Evolutionary conservation across 2,888 invertebrate genomes (phyloP), one percentile per base, ranked within the genome.

Genomic region (Desoria tigrina): DNA sequence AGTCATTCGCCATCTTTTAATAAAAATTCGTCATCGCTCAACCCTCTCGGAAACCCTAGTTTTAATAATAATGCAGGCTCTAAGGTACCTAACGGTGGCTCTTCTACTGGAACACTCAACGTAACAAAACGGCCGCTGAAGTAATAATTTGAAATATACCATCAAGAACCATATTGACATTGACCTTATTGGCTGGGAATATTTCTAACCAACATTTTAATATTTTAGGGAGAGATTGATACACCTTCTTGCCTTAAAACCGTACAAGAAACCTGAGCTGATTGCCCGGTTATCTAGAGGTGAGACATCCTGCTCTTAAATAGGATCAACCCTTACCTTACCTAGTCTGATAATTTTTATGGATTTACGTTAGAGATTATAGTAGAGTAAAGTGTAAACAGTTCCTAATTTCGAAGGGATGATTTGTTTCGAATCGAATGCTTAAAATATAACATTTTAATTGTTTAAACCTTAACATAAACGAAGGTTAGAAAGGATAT

Each of bases 181-280:
- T 39, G 16, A 39, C 16, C 9, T 39, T 9, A 16, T 39, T 39
- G 16, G 9, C 9, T 39, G 39, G 9, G 39, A 39, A 11, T 39
- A 39, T n/a, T n/a, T n/a, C n/a, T 27, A 26, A 28, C 45, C 2
- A 23, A 23, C 24, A 6, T 24, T 45, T 80, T 80, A 67, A 32
- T n/a, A n/a, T 84, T 86, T 78, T 84, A 92, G 94, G 82, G 95
- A 95, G 84, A 88, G 95, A 82, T 87, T 96, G 80, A 91, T 96
- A 80, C 96, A 96, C 81, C 85, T 95, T 81, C 85, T 96, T 82
- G 96, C 95, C 77, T 83, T 95, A 82, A 89, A 90, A 83, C 90
- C 94, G 73, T 94, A 89, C 83, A 96, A 94, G 83, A 95, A 93
- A 84, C 91, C 91, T 66, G 95, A 96, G 83, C 83, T 96, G 70